Evolutionary conservation across 2,888 invertebrate genomes (phyloP), one percentile per base, ranked within the genome.

Genomic region (Cordylochernes scorpioides): DNA sequence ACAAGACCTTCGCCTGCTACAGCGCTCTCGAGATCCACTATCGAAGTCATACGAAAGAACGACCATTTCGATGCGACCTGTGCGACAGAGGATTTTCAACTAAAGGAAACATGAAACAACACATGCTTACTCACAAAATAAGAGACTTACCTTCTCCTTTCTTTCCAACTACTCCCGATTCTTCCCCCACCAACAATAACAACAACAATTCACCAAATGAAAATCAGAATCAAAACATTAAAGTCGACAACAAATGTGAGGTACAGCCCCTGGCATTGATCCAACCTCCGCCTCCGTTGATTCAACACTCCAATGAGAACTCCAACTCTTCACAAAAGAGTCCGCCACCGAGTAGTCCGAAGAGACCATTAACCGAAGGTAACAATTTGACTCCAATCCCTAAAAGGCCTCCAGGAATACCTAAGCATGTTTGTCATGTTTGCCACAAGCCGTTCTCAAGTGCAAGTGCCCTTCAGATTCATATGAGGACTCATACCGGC

Each of bases 371-470:
- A 3, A 12, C 29, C 17, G 33, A 38, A n/a, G 25, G 30, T 3
- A 28, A 12, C 24, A 28, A 29, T 15, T 15, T 18, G 13, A 28
- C 21, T 22, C 33, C 31, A 4, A 21, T 15, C 15, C 28, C 31
- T n/a, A 33, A 28, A 15, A 15, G 25, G 16, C 17, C n/a, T 14
- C 24, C n/a, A 21, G 13, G 17, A 17, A 13, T 19, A 6, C 12
- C 47, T 52, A 86, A 84, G 60, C 88, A 91, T 60, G 71, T 82
- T 54, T 94, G 88, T 61, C 73, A 75, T 48, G 80, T 88, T 47
- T 94, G 94, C 63, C 75, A 82, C 60, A 86, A 94, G 63, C 86
- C 86, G 63, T 94, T 94, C 65, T 84, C 86, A 39, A 86, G 84
- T 45, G 82, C 80, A 47, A 86, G 86, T 46, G 91, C 94, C 43